Evolutionary conservation across 2,113 vertebrate species (phyloP), one percentile per base, ranked within the genome.

Genomic region (Nothocercus julius): DNA sequence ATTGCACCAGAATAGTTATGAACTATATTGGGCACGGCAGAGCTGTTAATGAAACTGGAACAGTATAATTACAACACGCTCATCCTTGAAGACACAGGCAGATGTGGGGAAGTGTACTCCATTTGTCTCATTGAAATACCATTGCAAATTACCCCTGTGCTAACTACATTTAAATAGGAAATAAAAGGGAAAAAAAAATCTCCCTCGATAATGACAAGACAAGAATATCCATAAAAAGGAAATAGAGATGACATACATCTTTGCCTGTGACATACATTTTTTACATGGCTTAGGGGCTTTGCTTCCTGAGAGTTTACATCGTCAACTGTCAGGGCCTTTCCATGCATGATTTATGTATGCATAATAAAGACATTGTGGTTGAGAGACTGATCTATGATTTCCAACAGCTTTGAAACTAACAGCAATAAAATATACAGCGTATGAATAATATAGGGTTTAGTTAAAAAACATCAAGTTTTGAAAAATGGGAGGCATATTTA

Each of bases 321-420:
- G 5, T 95, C 93, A 95, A 19, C 84, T 96, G 92, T 96, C 96
- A 97, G 73, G 67, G 75, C 63, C 28, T 25, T 91, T 92, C 95
- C 90, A 95, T 95, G 88, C 93, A 96, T 97, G 96, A 97, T 97
- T 97, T 96, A 96, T 96, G 67, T 66, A 21, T 5, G 90, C 88
- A 97, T 97, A 97, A 97, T 94, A 95, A 95, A 97, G 96, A 96
- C 64, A 84, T 92, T 44, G 6, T 80, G 63, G 92, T 54, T 68
- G 79, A 92, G 84, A 47, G 87, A 91, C 87, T 54, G 91, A 93
- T 95, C 90, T 94, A 67, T 85, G 95, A 94, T 96, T 97, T 97
- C 76, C 51, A 94, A 90, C 82, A 85, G 92, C 83, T 90, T 88
- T 90, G 90, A 95, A 96, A 84, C 51, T n/a, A 95, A 82, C 75